Evolutionary conservation across 1,140 invertebrate species (phyloP), one percentile per base, ranked within the genome.

Genomic region (Heliconius himera): DNA sequence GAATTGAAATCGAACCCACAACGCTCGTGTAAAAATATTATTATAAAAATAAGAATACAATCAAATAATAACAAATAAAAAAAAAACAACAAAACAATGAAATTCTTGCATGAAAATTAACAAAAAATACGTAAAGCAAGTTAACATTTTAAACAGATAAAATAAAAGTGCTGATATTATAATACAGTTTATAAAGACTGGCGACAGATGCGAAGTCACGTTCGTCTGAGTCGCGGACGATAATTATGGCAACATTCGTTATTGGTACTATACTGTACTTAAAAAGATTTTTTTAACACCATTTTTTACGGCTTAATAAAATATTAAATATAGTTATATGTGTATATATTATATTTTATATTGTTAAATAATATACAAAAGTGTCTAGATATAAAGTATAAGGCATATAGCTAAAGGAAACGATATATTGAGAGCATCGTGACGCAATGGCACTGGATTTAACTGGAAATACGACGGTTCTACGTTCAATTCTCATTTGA

Each of bases 191-290:
- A 29, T 66, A 66, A 66, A 66, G 60, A 66, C 60, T 66, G 26
- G 60, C 60, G 26, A 66, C 60, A 66, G 60, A 66, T 66, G 60
- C 60, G 60, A 29, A 66, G 60, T 66, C 60, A 66, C 60, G 60
- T 66, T 26, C 60, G 60, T 66, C 60, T 66, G 22, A 26, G 22
- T 66, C 60, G 60, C 9, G 60, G 26, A 66, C 1, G 60, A 66
- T 66, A 66, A 66, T 66, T 66, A 66, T 29, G 60, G 60, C 60
- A 66, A 66, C 60, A 66, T 66, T 66, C 60, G 60, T 26, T 66
- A n/a, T 26, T n/a, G 9, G 13, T 66, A 66, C 20, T 66, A 66
- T 29, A 26, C 0, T 29, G 26, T 66, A 66, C 26, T 29, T 13
- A 29, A 66, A 66, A 66, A 3, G 26, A 13, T 2, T 26, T 66